These are phyloP conservation scores for Malthinus flaveolus DNA, from an alignment of 2,888 invertebrate species.

Conservation along the genomic window DNA sequence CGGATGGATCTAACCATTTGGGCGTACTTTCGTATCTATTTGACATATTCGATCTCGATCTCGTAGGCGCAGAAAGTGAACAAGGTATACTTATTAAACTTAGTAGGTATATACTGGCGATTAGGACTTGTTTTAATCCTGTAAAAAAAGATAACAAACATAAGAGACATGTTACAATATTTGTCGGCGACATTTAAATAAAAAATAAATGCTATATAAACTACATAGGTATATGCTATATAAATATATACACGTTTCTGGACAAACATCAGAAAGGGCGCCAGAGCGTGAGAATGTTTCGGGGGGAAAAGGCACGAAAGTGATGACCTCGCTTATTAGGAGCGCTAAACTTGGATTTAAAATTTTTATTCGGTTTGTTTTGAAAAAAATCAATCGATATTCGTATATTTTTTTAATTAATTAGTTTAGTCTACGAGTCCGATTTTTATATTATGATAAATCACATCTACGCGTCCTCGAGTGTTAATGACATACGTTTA, in stretches of 20 bases:
- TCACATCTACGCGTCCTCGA: too few relatives aligned
- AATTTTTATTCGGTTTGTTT: too few relatives aligned
- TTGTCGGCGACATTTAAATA: conserved; percentile 41
- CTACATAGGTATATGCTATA: conserved; percentile 45
- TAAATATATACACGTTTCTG: conserved; percentile 45
- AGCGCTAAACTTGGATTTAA: too few relatives aligned
- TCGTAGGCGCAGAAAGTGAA: conserved; percentile 49
- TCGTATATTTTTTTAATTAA: too few relatives aligned
- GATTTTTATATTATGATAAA: too few relatives aligned
- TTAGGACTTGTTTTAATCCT: conserved; percentile 55
- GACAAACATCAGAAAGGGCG: conserved; percentile 49
- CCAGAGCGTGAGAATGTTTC: conserved; percentile 52
- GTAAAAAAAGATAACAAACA: conserved; percentile 40
- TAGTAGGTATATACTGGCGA: conserved; percentile 52
- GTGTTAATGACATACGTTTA: too few relatives aligned
- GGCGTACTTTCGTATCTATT: conserved; percentile 40
- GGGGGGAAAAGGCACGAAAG: conserved; percentile 35
- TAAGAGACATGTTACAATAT: conserved; percentile 34
- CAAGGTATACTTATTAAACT: conserved; percentile 48
- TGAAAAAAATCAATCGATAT: too few relatives aligned
- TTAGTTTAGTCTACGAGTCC: too few relatives aligned
- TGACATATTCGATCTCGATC: conserved; percentile 25
- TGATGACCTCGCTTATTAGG: conserved; percentile 35
- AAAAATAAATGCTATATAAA: conserved; percentile 27
- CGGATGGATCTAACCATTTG: conserved; percentile 55